phyloP scores from a whole-genome alignment of 2,797 vertebrate genomes.

The Acanthiza pusilla region DNA sequence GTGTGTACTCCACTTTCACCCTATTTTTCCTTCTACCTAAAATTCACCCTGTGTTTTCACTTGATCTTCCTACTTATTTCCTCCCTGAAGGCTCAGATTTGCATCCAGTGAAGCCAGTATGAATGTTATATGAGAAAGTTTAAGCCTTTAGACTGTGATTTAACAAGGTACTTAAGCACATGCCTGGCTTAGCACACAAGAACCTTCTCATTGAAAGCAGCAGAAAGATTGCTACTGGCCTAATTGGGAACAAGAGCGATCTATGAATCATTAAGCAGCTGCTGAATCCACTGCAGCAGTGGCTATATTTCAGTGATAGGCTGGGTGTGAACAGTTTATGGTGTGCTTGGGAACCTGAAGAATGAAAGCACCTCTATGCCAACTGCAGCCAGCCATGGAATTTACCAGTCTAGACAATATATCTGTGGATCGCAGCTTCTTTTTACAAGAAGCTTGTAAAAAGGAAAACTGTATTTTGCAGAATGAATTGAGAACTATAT shows the following conservation, averaged over 20 bases:
- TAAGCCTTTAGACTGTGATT: slow-evolving; percentile 34
- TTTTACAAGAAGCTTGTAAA: background rate
- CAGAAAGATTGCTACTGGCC: slow-evolving; percentile 22
- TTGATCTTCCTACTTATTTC: slow-evolving; percentile 8
- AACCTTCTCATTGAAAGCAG: background rate
- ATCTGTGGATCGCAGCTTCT: background rate
- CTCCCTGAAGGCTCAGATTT: slow-evolving; percentile 5
- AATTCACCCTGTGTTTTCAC: slow-evolving; percentile 5
- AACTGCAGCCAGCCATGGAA: background rate
- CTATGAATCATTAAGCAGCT: slow-evolving; percentile 34
- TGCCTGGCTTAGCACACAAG: background rate
- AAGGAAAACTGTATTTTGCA: background rate
- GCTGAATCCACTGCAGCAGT: background rate
- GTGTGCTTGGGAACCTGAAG: slow-evolving; percentile 1
- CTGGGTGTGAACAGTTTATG: background rate
- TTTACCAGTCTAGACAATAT: background rate
- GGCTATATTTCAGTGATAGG: background rate
- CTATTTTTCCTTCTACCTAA: slow-evolving; percentile 11
- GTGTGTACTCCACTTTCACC: background rate
- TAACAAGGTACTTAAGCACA: slow-evolving; percentile 35
- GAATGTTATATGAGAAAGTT: slow-evolving; percentile 26
- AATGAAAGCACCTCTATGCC: background rate
- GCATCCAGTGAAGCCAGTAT: slow-evolving; percentile 3
- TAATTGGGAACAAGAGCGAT: background rate
- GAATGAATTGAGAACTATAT: background rate